phyloP scores from a whole-genome alignment of 2,113 vertebrate species.

The Paracyprichromis sp. region DNA sequence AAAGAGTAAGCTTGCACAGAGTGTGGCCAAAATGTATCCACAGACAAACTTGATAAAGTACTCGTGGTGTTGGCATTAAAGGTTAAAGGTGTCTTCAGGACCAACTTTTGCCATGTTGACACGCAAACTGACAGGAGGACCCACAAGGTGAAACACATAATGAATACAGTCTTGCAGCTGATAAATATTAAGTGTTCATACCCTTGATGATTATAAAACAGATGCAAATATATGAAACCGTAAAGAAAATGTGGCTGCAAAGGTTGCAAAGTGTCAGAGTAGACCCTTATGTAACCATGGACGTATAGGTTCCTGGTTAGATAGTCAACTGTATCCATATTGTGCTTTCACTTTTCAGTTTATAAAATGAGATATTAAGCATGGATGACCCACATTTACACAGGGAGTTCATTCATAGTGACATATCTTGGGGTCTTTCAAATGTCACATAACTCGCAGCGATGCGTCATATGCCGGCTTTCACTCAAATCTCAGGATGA shows the following conservation, averaged over 20 bases:
- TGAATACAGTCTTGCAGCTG: neutral
- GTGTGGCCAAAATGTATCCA: neutral
- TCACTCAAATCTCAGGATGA: neutral
- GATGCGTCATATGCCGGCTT: neutral
- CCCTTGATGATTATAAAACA: neutral
- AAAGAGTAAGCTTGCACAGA: neutral
- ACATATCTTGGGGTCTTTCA: constrained; percentile 12
- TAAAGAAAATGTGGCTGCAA: neutral
- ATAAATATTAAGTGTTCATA: neutral
- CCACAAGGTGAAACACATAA: neutral
- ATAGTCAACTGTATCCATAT: neutral
- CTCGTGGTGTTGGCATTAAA: neutral
- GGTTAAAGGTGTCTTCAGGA: neutral
- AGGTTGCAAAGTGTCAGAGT: neutral
- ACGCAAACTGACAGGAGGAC: neutral
- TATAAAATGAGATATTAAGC: neutral
- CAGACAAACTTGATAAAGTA: neutral
- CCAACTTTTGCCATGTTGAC: neutral
- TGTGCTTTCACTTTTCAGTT: neutral
- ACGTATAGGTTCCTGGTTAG: neutral
- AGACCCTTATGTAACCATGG: neutral
- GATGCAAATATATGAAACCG: neutral
- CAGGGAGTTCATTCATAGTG: constrained; percentile 20
- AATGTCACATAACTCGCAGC: constrained; percentile 27
- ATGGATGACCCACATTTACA: constrained; percentile 17